These are phyloP conservation scores for Heliconius aoede DNA, from an alignment of 2,888 invertebrate species.

Conservation along the genomic window DNA sequence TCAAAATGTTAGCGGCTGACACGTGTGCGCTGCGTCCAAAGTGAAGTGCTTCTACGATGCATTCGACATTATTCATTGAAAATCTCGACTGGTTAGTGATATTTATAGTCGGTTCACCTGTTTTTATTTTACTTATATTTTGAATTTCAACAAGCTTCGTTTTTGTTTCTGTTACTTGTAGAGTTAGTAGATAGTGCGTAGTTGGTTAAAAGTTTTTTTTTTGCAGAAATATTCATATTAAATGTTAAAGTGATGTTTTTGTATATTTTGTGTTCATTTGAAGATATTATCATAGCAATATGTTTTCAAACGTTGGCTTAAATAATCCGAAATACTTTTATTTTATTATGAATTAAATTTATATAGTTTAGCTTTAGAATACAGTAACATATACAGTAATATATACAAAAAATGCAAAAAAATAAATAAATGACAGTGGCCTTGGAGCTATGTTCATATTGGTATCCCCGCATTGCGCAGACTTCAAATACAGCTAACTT, in stretches of 20 bases:
- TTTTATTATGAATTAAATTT: too few relatives aligned
- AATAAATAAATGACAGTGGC: slow-evolving; percentile 20
- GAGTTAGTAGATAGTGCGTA: too few relatives aligned
- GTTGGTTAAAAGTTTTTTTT: background rate
- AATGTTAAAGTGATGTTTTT: background rate
- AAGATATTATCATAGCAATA: background rate
- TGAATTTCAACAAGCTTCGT: background rate
- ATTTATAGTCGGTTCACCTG: background rate
- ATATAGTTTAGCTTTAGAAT: background rate
- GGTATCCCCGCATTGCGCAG: slow-evolving; percentile 54
- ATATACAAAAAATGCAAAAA: slow-evolving; percentile 1
- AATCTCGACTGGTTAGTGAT: slow-evolving; percentile 29
- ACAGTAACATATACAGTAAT: background rate
- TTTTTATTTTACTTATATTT: background rate
- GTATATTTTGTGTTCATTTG: background rate
- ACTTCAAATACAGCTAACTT: slow-evolving; percentile 46
- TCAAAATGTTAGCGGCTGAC: slow-evolving; percentile 39
- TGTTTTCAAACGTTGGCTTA: background rate
- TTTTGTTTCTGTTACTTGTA: background rate
- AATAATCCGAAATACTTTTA: background rate
- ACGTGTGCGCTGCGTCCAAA: slow-evolving; percentile 40
- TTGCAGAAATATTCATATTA: background rate
- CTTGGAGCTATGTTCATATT: slow-evolving; percentile 57
- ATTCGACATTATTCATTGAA: slow-evolving; percentile 7
- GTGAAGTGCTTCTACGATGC: slow-evolving; percentile 34